phyloP scores from a whole-genome alignment of 2,113 vertebrate species.

The Gasterosteus aculeatus region DNA sequence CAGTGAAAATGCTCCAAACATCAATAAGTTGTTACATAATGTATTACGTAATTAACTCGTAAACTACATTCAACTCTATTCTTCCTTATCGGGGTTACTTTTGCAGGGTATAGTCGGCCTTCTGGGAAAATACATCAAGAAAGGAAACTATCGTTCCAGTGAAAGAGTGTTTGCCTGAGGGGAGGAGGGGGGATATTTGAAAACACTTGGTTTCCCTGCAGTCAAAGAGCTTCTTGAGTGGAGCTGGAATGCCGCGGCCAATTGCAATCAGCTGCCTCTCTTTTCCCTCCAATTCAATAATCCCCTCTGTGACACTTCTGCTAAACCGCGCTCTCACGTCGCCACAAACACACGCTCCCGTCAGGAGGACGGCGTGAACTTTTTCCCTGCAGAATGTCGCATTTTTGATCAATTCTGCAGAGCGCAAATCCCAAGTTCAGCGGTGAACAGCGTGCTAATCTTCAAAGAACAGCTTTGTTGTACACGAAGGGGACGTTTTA shows the following conservation, averaged over 20 bases:
- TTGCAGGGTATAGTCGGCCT: not conserved
- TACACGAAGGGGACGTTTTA: conserved; percentile 37
- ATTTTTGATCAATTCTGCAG: conserved; percentile 13
- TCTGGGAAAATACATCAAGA: conserved; percentile 6
- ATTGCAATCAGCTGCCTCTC: conserved; percentile 49
- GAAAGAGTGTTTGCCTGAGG: conserved; percentile 15
- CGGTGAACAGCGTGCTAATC: conserved; percentile 55
- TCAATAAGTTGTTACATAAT: not conserved
- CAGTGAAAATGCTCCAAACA: not conserved
- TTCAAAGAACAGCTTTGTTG: conserved; percentile 63
- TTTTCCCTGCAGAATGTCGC: conserved; percentile 10
- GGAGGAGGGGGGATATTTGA: conserved; percentile 33
- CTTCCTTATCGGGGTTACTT: conserved; percentile 1
- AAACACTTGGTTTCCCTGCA: conserved; percentile 53
- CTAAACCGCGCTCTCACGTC: not conserved
- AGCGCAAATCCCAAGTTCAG: conserved; percentile 11
- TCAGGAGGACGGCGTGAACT: not conserved
- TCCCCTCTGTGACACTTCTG: not conserved
- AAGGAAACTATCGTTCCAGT: conserved; percentile 16
- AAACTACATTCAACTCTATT: not conserved
- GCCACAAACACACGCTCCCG: not conserved
- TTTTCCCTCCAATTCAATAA: conserved; percentile 29
- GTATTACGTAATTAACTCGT: not conserved
- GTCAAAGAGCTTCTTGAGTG: conserved; percentile 56
- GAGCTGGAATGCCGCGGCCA: conserved; percentile 45